Evolutionary conservation across 2,113 vertebrate genomes (phyloP), one percentile per base, ranked within the genome.

Genomic region (Oreochromis niloticus): DNA sequence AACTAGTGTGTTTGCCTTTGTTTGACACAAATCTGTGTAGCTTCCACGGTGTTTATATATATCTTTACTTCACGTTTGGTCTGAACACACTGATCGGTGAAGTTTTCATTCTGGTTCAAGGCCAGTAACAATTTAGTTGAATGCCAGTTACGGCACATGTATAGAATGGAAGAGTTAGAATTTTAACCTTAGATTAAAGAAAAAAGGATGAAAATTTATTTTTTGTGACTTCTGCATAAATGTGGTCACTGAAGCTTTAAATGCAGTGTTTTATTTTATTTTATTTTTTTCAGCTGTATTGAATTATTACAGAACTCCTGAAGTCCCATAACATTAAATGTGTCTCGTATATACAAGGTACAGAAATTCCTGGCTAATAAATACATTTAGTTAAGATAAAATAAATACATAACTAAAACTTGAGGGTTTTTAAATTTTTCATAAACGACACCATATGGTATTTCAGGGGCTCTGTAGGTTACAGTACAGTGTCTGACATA

Each of bases 271-370:
- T 73, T 27, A 8, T 71, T 41, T 41, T 39, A 2, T 3, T 71
- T 41, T 59, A 3, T 14, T 32, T 61, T 39, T 39, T 46, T 24
- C 34, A 22, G 61, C 34, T 73, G 14, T 73, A 10, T 73, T 73
- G 41, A 46, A 46, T 73, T 73, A 46, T 46, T 73, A 73, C 68
- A 73, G 41, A 46, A 46, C 68, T 46, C 68, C 68, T 73, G 68
- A 73, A 73, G 68, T 73, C 41, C 22, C 41, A 5, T 46, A 48
- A 73, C 24, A 48, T 73, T 27, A 73, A 30, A 27, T 3, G 4
- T 73, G 14, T 48, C 22, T 17, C 4, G 4, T 46, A 46, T 43
- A 46, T 27, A 73, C 11, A 46, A 73, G 41, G 41, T 48, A 30
- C 8, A 30, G 68, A 48, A 46, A 46, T 30, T 73, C 41, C 14